A percentile compares a stretch with the other conserved stretches of the same genome.
Conservation (phyloP, 2,888 invertebrate genomes). For the Hetaerina titia region DNA sequence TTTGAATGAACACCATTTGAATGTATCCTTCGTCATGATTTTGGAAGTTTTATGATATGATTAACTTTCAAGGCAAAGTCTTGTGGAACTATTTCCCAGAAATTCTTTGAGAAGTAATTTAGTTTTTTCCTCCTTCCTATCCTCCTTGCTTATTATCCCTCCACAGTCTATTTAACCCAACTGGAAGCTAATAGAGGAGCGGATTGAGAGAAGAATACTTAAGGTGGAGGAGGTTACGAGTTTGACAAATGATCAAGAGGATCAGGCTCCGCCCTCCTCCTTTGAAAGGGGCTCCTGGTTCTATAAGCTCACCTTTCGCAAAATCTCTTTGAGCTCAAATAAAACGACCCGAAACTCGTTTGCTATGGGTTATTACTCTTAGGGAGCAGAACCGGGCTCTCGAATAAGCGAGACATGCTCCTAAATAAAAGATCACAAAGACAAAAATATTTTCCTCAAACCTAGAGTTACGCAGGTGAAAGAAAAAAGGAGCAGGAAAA, state of each 20-base stretch:
- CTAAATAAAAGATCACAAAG: neutral
- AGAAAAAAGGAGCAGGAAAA: neutral
- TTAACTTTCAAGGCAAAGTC: neutral
- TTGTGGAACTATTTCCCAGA: slow-evolving; percentile 6
- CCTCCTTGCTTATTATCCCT: neutral
- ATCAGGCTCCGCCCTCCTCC: neutral
- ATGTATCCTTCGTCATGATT: neutral
- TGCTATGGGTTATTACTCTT: slow-evolving; percentile 52
- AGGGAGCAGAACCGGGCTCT: neutral
- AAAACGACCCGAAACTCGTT: slow-evolving; percentile 22
- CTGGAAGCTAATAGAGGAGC: slow-evolving; percentile 34
- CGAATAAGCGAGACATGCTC: neutral
- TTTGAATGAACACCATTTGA: neutral
- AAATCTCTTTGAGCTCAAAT: slow-evolving; percentile 39
- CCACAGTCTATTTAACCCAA: slow-evolving; percentile 52
- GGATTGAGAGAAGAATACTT: neutral
- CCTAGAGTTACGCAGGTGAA: neutral
- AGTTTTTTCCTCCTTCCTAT: neutral
- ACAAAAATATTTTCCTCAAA: neutral
- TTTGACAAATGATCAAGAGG: slow-evolving; percentile 47
- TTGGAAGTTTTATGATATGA: neutral
- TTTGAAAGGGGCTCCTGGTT: slow-evolving; percentile 6
- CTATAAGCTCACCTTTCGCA: slow-evolving; percentile 17
- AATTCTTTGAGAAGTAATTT: neutral
- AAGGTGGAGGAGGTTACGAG: neutral